A percentile compares a stretch with the other conserved stretches of the same genome.
phyloP scores from a whole-genome alignment of 2,113 vertebrate genomes.

The Leucoraja erinaceus region DNA sequence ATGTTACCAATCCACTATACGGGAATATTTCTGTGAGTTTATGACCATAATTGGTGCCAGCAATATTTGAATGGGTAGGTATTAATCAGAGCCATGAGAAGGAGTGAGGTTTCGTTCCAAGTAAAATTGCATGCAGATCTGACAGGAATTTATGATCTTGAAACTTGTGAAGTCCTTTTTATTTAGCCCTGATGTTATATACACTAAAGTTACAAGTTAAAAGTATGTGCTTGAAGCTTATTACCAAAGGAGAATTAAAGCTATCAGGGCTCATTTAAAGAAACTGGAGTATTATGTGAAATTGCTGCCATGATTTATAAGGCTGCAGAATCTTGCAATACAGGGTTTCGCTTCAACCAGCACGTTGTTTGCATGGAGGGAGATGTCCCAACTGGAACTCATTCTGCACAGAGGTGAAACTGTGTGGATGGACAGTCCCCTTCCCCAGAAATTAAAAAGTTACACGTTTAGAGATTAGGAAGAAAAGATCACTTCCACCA shows the following conservation, averaged over 20 bases:
- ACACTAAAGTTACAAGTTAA: too few relatives aligned
- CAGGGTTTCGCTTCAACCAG: not conserved
- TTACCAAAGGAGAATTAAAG: too few relatives aligned
- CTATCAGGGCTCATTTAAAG: not conserved
- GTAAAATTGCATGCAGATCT: not conserved
- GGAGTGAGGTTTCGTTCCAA: not conserved
- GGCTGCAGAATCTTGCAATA: not conserved
- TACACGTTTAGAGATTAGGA: not conserved
- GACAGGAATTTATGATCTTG: not conserved
- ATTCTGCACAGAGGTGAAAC: not conserved
- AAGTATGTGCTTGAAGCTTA: too few relatives aligned
- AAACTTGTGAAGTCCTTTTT: too few relatives aligned
- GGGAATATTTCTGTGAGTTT: not conserved
- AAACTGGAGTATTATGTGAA: not conserved
- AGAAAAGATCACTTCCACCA: not conserved
- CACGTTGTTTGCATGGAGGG: not conserved
- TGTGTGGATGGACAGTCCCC: not conserved
- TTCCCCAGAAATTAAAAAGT: not conserved
- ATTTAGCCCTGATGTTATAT: too few relatives aligned
- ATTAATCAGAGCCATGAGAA: not conserved
- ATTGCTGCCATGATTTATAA: not conserved
- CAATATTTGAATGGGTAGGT: not conserved
- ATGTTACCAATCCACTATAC: not conserved
- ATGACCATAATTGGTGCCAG: not conserved
- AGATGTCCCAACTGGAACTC: not conserved